Evolutionary conservation across 2,888 invertebrate genomes (phyloP), one percentile per base, ranked within the genome.

Genomic region (Caenorhabditis macrosperma): DNA sequence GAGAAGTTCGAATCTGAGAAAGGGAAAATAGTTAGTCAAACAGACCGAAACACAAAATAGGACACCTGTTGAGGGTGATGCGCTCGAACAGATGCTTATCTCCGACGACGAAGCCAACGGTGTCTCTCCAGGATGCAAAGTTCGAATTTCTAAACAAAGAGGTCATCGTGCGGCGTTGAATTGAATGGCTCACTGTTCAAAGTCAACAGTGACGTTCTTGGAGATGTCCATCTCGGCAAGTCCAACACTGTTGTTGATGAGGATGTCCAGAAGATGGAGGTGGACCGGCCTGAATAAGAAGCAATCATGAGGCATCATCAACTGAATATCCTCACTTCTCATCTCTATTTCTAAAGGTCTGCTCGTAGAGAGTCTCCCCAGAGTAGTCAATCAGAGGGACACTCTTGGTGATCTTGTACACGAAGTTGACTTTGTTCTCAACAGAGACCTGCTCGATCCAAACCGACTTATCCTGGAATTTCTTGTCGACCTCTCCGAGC

Each of bases 161-260:
- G 7, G 24, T 44, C 1, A 12, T 50, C 5, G 2, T n/a, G n/a
- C n/a, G n/a, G n/a, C n/a, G n/a, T n/a, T n/a, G 12, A 50, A 24
- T 33, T 24, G 9, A 24, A 24, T 4, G 26, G 35, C 68, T 50
- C 7, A 83, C 84, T 74, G 66, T 44, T 85, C 86, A 33, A 88
- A 69, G 26, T 88, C 88, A 38, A 88, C 85, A 30, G 88, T 87
- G 50, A 87, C 77, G 78, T 88, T 88, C 46, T 85, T 84, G 30
- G 75, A 76, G 55, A 86, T 68, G 52, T 88, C 87, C 80, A 83
- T 82, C 41, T 82, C 77, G 6, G 50, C 41, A 17, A 81, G 75
- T 41, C 87, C 87, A 44, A 88, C 79, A 15, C 85, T 84, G 35
- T 80, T 81, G 35, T 82, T 81, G 48, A 85, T 72, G 10, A 86